Evolutionary conservation across 2,888 invertebrate genomes (phyloP).

Genomic region (Megastigmus dorsalis): DNA sequence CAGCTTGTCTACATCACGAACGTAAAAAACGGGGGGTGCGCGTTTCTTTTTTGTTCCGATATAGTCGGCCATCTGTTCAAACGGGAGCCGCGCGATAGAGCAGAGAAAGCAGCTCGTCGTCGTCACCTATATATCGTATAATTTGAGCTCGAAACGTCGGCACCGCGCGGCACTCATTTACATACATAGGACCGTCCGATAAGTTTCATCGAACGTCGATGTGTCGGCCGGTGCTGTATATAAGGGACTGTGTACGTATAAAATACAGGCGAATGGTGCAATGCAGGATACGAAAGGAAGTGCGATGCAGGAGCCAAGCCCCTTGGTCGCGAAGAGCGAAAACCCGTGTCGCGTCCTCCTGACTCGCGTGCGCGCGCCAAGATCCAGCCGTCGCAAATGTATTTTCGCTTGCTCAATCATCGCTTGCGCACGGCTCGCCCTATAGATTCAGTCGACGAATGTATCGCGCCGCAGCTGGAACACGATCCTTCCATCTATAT

Average conservation of each 20-base stretch:
- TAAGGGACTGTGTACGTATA: background rate
- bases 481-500: too few species aligned
- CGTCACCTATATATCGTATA: constrained; percentile 61
- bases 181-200: constrained; percentile 11
- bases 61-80: constrained; percentile 59
- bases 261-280: constrained; percentile 31
- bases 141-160: constrained; percentile 60
- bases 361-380: background rate
- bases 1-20: background rate
- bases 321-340: background rate
- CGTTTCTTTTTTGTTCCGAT: too few species aligned
- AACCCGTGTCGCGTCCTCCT: too few species aligned
- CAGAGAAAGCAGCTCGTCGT: too few species aligned
- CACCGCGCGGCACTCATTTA: constrained; percentile 4
- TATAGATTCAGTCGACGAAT: too few species aligned
- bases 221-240: constrained; percentile 9
- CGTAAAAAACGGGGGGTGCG: background rate
- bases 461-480: too few species aligned
- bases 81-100: constrained; percentile 35
- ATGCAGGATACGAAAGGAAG: background rate
- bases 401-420: constrained; percentile 37
- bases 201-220: constrained; percentile 22
- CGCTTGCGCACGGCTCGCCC: background rate
- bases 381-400: constrained; percentile 4
- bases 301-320: background rate